Conservation (phyloP, 23 tunicate genomes). For the Ciona savignyi region DNA sequence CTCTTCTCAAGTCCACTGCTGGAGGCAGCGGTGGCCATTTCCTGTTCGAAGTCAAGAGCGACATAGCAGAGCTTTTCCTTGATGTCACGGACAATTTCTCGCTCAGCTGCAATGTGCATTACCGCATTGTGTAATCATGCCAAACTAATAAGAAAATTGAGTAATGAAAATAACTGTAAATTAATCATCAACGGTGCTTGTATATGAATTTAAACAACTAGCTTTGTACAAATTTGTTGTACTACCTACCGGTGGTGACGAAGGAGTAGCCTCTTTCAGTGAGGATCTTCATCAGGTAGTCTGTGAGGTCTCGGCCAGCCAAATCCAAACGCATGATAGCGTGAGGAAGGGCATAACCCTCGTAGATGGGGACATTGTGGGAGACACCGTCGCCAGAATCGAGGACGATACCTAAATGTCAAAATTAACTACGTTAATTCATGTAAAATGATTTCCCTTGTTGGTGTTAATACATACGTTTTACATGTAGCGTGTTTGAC, state of each 20-base stretch:
- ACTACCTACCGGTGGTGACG: conserved; percentile 53
- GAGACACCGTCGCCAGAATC: conserved; percentile 73
- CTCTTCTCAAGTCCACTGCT: conserved; percentile 79
- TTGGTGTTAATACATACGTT: too few relatives aligned
- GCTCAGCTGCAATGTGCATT: conserved; percentile 65
- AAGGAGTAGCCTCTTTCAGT: conserved; percentile 78
- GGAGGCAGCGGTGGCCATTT: conserved; percentile 97
- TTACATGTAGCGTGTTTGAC: too few relatives aligned
- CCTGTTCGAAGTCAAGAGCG: conserved; percentile 75
- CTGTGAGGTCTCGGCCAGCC: conserved; percentile 72
- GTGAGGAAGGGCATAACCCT: conserved; percentile 99
- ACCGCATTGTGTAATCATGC: too few relatives aligned
- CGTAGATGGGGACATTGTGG: conserved; percentile 81
- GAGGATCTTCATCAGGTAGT: conserved; percentile 71
- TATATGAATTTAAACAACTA: too few relatives aligned
- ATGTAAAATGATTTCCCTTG: too few relatives aligned
- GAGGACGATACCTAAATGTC: conserved; percentile 37
- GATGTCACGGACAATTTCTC: conserved; percentile 67
- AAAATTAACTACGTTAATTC: too few relatives aligned
- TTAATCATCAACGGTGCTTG: too few relatives aligned
- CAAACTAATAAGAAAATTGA: too few relatives aligned
- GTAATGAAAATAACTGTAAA: too few relatives aligned
- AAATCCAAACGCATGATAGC: conserved; percentile 77
- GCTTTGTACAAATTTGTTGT: too few relatives aligned
- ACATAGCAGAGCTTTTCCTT: background rate